phyloP scores from a whole-genome alignment of 2,113 vertebrate species.

The Excalfactoria chinensis region DNA sequence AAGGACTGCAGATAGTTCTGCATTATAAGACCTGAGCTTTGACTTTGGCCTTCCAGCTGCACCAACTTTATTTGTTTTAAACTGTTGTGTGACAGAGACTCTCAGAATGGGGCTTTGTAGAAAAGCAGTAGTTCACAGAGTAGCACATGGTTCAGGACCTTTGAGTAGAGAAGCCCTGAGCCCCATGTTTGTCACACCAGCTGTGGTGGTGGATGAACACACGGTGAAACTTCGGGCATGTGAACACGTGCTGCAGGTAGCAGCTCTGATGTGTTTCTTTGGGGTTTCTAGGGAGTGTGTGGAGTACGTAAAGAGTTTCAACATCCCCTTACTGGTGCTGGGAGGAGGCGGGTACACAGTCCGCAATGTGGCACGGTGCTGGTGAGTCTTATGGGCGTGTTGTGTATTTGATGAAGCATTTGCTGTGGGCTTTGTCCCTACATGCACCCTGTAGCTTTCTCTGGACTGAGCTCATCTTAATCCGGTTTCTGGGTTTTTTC shows the following conservation, averaged over 20 bases:
- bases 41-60: background rate
- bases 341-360: slow-evolving; percentile 98
- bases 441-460: background rate
- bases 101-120: background rate
- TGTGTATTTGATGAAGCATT: background rate
- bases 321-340: slow-evolving; percentile 94
- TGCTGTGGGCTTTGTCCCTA: background rate
- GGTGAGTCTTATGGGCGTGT: slow-evolving; percentile 77
- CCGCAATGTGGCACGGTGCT: slow-evolving; percentile 96
- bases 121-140: accelerated
- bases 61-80: background rate
- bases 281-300: slow-evolving; percentile 89
- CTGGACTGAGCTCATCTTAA: background rate
- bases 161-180: background rate
- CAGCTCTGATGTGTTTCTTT: background rate
- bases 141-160: background rate
- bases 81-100: accelerated
- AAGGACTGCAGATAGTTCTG: background rate
- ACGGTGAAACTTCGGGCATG: accelerated
- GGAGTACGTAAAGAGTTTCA: slow-evolving; percentile 98
- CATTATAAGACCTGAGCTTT: background rate
- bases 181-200: background rate
- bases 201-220: accelerated
- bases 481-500: slow-evolving; percentile 57
- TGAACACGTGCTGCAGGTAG: background rate